Evolutionary conservation across 2,888 invertebrate species (phyloP).

Genomic region (Melieria picta): DNA sequence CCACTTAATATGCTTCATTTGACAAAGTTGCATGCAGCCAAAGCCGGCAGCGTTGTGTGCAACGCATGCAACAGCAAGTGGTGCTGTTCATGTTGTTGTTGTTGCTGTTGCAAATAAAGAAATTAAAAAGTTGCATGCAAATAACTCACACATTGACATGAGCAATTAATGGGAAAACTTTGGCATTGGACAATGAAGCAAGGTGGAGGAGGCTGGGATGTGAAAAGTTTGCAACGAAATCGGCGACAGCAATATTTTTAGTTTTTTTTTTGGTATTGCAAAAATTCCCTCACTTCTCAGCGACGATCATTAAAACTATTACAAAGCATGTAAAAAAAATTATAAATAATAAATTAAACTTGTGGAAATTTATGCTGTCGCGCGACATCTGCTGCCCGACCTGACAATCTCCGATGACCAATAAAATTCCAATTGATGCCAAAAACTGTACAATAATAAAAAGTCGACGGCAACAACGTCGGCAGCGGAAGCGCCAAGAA

Average conservation of each 20-base stretch:
- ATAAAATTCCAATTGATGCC: neutral
- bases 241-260: too few relatives aligned
- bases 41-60: neutral
- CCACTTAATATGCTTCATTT: conserved; percentile 59
- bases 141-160: conserved; percentile 16
- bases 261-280: too few relatives aligned
- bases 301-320: too few relatives aligned
- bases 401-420: conserved; percentile 11
- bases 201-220: too few relatives aligned
- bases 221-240: too few relatives aligned
- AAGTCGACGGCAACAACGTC: neutral
- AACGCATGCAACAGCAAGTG: neutral
- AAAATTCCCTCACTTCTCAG: too few relatives aligned
- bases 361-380: neutral
- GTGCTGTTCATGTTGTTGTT: neutral
- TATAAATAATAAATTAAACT: too few relatives aligned
- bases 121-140: conserved; percentile 16
- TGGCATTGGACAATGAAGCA: neutral
- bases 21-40: conserved; percentile 47
- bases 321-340: too few relatives aligned
- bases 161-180: conserved; percentile 20
- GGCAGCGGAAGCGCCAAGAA: neutral
- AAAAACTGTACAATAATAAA: neutral
- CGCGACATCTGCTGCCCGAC: neutral
- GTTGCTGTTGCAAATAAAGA: neutral